Evolutionary conservation across 2,888 invertebrate genomes (phyloP).

Genomic region (Drosophila infuscata): DNA sequence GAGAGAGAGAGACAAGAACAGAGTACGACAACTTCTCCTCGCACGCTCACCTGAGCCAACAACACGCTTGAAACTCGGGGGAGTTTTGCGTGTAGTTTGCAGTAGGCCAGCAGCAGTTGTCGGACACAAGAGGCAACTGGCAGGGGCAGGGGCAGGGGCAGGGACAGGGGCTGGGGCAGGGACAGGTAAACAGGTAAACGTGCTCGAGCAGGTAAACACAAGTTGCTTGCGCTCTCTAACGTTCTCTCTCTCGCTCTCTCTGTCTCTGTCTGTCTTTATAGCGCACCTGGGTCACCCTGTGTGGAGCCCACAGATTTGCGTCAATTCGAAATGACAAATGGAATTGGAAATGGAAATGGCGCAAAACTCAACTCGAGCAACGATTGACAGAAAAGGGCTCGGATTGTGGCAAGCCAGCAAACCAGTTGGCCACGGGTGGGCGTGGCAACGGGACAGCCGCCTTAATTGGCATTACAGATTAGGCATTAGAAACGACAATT

Average conservation of each 20-base stretch:
- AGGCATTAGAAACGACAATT: conserved; percentile 38
- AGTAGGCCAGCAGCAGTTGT: conserved; percentile 44
- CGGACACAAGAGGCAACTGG: neutral
- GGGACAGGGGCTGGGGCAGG: neutral
- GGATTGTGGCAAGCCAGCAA: conserved; percentile 1
- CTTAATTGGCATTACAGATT: conserved; percentile 51
- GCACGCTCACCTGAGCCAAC: conserved; percentile 54
- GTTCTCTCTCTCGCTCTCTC: conserved; percentile 3
- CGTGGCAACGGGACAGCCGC: conserved; percentile 35
- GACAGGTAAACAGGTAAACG: conserved; percentile 51
- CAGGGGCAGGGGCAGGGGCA: neutral
- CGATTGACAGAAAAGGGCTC: conserved; percentile 33
- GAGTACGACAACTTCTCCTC: conserved; percentile 26
- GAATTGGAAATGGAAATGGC: conserved; percentile 51
- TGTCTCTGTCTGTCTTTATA: neutral
- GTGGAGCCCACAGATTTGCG: conserved; percentile 41
- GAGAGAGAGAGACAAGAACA: conserved; percentile 59
- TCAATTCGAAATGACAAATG: conserved; percentile 49
- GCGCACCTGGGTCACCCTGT: conserved; percentile 37
- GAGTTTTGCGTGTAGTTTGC: conserved; percentile 52
- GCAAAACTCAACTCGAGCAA: conserved; percentile 24
- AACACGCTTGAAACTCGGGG: conserved; percentile 40
- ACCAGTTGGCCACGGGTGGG: conserved; percentile 30
- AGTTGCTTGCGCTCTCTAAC: conserved; percentile 24
- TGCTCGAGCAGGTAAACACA: conserved; percentile 53